Percentiles rank a stretch among this genome's conserved stretches.
phyloP scores from a whole-genome alignment of 2,797 vertebrate genomes.

The Tokudaia tokunoshimensis region DNA sequence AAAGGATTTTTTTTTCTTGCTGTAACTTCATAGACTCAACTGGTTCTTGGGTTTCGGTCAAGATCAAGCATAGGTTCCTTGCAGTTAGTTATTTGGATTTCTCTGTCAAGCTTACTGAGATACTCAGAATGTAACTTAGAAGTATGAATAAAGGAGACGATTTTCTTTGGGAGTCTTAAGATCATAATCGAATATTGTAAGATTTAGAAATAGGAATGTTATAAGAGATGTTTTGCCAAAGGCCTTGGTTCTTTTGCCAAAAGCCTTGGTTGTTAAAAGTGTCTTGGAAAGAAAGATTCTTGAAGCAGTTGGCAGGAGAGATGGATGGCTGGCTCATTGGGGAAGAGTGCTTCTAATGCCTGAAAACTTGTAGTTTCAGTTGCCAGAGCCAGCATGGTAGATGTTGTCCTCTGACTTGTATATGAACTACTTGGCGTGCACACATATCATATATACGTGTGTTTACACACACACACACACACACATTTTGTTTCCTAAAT shows the following conservation, averaged over 20 bases:
- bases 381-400: background rate
- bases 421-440: background rate
- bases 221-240: conserved; percentile 4
- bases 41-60: background rate
- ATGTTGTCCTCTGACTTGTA: background rate
- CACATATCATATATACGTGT: background rate
- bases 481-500: background rate
- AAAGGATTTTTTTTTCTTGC: conserved; percentile 5
- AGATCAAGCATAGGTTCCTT: background rate
- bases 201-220: conserved; percentile 22
- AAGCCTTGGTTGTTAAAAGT: conserved; percentile 33
- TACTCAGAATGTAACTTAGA: conserved; percentile 44
- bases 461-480: background rate
- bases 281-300: conserved; percentile 38
- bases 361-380: background rate
- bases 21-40: background rate
- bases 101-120: conserved; percentile 37
- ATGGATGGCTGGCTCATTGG: background rate
- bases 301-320: background rate
- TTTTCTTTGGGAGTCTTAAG: conserved; percentile 41
- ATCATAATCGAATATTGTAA: conserved; percentile 32
- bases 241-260: conserved; percentile 14
- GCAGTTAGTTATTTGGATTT: background rate
- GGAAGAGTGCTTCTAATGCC: background rate
- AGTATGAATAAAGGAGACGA: conserved; percentile 41